Evolutionary conservation across 2,888 invertebrate genomes (phyloP).

Genomic region (Pogonocherus hispidulus): DNA sequence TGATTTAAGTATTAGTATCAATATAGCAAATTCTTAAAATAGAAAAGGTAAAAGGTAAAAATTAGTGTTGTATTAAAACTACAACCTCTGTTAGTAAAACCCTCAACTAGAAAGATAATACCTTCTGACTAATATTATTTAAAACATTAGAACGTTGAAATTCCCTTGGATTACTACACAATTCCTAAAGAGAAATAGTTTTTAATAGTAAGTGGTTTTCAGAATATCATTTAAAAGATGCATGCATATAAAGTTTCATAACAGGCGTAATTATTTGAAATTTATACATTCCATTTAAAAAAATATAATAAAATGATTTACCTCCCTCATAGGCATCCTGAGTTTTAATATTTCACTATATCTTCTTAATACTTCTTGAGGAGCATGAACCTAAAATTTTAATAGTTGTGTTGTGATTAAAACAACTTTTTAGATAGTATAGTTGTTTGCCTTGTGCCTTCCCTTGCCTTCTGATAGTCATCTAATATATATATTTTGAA

Average conservation of each 20-base stretch:
- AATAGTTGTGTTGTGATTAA: no score
- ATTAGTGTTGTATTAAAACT: no score
- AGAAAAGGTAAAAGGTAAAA: no score
- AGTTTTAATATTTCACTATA: constrained; percentile 94
- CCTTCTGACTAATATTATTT: constrained; percentile 73
- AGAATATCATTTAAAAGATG: background rate
- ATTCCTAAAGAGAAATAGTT: constrained; percentile 70
- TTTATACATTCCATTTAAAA: background rate
- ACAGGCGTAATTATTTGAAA: no score
- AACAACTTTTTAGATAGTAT: no score
- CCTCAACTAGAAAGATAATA: constrained; percentile 34
- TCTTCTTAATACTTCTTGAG: constrained; percentile 83
- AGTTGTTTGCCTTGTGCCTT: no score
- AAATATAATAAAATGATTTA: constrained; percentile 63
- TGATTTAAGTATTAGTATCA: no score
- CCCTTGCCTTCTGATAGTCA: no score
- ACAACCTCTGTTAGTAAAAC: constrained; percentile 26
- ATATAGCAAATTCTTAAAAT: no score
- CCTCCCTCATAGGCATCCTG: constrained; percentile 94
- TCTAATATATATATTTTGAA: no score
- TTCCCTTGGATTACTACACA: constrained; percentile 75
- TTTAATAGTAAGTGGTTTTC: background rate
- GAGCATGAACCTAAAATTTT: constrained; percentile 82
- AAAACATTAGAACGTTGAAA: constrained; percentile 73
- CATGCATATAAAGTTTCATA: background rate